Percentiles rank a stretch among this genome's conserved stretches.
Conservation (phyloP, 2,888 invertebrate genomes). For the Molanna angustata region DNA sequence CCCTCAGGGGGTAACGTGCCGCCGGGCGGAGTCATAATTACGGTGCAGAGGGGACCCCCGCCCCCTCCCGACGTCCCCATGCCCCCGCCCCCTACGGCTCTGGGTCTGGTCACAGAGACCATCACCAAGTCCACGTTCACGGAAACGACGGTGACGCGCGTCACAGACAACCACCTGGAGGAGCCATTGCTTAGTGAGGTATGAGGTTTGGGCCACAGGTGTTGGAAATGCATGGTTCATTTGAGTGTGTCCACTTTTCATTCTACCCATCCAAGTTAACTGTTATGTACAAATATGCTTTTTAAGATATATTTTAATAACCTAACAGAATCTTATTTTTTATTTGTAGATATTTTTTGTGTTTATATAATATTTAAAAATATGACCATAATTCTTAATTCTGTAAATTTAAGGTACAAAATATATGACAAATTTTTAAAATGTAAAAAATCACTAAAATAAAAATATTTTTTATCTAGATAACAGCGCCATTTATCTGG, state of each 20-base stretch:
- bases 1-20: conserved; percentile 43
- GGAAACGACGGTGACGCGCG: conserved; percentile 90
- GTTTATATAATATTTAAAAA: too few relatives aligned
- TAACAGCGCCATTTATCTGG: too few relatives aligned
- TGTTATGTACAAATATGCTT: too few relatives aligned
- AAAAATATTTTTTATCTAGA: too few relatives aligned
- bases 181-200: conserved; percentile 88
- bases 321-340: too few relatives aligned
- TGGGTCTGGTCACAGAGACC: conserved; percentile 89
- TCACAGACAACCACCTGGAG: conserved; percentile 88
- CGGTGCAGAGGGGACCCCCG: conserved; percentile 70
- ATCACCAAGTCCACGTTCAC: conserved; percentile 95
- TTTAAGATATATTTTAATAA: too few relatives aligned
- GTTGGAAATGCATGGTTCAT: background rate
- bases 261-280: too few relatives aligned
- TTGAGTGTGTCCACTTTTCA: background rate
- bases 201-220: conserved; percentile 35
- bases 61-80: conserved; percentile 63
- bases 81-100: conserved; percentile 79
- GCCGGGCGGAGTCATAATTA: conserved; percentile 72
- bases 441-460: too few relatives aligned
- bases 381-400: too few relatives aligned
- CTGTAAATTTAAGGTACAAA: too few relatives aligned
- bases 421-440: too few relatives aligned
- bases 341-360: too few relatives aligned